Evolutionary conservation across 35 echinoderm and acorn worm genomes (phyloP).

Genomic region (Apostichopus japonicus): DNA sequence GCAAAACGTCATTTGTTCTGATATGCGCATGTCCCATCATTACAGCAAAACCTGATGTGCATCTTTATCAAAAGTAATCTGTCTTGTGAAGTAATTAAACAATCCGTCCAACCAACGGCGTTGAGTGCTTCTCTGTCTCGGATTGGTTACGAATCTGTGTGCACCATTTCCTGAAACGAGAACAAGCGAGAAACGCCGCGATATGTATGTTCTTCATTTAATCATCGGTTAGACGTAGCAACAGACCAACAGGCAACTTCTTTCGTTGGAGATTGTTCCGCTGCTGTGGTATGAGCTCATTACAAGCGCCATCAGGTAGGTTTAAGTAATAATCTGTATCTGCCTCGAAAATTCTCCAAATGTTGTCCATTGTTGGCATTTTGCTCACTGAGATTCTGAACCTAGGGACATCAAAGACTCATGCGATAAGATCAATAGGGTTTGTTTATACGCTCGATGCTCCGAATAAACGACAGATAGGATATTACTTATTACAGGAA

Average conservation of each 20-base stretch:
- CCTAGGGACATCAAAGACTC: too few species aligned
- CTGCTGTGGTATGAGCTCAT: not conserved
- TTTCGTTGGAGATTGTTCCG: not conserved
- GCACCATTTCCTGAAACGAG: not conserved
- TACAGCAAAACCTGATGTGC: not conserved
- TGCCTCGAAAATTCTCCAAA: too few species aligned
- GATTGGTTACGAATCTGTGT: not conserved
- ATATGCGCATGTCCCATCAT: not conserved
- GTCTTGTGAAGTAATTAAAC: constrained; percentile 46
- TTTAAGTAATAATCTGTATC: not conserved
- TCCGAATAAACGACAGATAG: too few species aligned
- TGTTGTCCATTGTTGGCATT: too few species aligned
- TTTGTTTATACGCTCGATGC: too few species aligned
- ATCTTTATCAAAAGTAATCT: constrained; percentile 12
- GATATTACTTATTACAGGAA: too few species aligned
- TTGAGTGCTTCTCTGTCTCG: constrained; percentile 16
- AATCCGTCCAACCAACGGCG: constrained; percentile 30
- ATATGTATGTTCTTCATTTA: not conserved
- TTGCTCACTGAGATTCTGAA: too few species aligned
- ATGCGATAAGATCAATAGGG: too few species aligned
- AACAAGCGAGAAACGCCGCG: not conserved
- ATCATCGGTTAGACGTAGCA: not conserved
- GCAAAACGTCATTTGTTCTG: not conserved
- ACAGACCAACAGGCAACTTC: not conserved
- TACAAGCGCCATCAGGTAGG: not conserved